Conservation (phyloP, 2,113 vertebrate genomes). For the Axis porcinus region DNA sequence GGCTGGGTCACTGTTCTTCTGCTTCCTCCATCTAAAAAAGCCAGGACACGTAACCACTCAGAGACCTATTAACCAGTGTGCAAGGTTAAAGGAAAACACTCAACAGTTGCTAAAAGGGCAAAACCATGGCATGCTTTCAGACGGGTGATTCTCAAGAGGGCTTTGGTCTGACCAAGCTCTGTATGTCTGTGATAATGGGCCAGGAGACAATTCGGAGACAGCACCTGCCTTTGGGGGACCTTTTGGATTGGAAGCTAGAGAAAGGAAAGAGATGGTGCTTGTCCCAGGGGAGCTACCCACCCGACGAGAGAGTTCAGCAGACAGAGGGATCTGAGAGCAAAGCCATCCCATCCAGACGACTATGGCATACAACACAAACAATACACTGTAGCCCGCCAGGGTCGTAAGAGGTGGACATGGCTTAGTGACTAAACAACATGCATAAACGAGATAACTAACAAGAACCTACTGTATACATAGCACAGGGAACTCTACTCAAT, state of each 20-base stretch:
- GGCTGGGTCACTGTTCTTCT: neutral
- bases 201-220: neutral
- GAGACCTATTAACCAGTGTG: neutral
- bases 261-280: neutral
- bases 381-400: neutral
- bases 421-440: neutral
- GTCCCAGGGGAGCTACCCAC: neutral
- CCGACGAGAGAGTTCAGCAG: neutral
- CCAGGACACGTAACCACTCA: neutral
- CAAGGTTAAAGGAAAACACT: neutral
- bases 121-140: neutral
- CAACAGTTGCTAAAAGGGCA: neutral
- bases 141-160: neutral
- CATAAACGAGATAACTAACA: neutral
- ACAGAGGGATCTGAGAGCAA: neutral
- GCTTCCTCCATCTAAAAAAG: neutral
- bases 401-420: neutral
- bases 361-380: neutral
- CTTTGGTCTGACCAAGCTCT: neutral
- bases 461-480: neutral
- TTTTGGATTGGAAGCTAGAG: neutral
- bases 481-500: neutral
- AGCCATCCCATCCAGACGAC: neutral
- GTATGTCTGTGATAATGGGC: neutral
- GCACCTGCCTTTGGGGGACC: neutral